Evolutionary conservation across 2,888 invertebrate species (phyloP), one percentile per base, ranked within the genome.

Genomic region (Halictus quadricinctus): DNA sequence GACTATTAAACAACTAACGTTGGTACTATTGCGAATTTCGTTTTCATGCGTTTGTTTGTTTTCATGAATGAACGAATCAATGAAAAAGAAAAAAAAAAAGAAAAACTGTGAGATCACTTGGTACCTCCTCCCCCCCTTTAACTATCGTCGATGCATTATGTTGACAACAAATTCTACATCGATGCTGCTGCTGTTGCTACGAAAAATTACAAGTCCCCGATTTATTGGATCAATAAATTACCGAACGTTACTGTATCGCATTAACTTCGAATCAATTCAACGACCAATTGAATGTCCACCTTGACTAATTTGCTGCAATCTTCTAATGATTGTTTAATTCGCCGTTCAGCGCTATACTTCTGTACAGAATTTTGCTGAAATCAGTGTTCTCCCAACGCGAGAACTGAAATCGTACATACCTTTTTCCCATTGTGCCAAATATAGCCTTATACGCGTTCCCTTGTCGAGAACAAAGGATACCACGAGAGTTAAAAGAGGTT

Each of bases 1-100:
- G 29, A 36, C 41, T 79, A 66, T 84, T 77, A 84, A 75, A 54
- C 72, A 80, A 85, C 69, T 72, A 74, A 84, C 58, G 80, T 85
- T 84, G 80, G 80, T 29, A 78, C 70, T 84, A 84, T 78, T 84
- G 84, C 43, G 2, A 60, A 36, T 74, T 12, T 15, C 4, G 13
- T 60, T 73, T 54, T 69, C 69, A 43, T 18, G 58, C 8, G 15
- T 69, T 54, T n/a, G 12, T 48, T 41, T 54, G 36, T 78, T 54
- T 21, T 5, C 8, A 64, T 36, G 64, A 64, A 8, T 8, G 18
- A 76, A 70, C 15, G 43, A 36, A 58, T 10, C 54, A 5, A 29
- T 7, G 18, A n/a, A 29, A 43, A 7, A 36, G 50, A n/a, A 2
- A 25, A 15, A 29, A 13, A 12, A 43, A 25, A 7, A 36, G 29